Conservation (phyloP, 53 echinoderm and acorn worm species). For the Patiria pectinifera region DNA sequence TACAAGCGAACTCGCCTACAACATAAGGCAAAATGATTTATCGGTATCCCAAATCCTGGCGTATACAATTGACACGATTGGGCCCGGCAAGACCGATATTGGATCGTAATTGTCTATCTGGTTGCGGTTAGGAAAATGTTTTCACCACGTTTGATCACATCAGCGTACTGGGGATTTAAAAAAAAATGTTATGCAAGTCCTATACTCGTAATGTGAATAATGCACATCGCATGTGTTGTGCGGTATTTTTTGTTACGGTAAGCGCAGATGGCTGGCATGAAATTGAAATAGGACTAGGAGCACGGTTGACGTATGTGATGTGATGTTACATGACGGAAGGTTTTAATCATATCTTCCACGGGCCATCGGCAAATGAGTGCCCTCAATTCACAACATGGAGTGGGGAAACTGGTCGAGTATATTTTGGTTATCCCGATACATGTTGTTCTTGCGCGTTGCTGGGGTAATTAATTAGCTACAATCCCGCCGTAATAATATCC, state of each 20-base stretch:
- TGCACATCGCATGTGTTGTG: conserved; percentile 1
- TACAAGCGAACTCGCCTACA: not conserved
- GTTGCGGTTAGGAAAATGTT: conserved; percentile 26
- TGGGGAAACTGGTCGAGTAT: conserved; percentile 26
- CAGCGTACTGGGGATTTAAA: conserved; percentile 14
- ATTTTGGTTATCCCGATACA: conserved; percentile 9
- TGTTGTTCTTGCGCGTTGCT: conserved; percentile 30
- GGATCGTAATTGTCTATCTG: conserved; percentile 39
- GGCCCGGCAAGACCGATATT: conserved; percentile 1
- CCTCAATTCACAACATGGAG: not conserved
- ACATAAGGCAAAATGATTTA: not conserved
- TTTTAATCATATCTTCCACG: conserved; percentile 28
- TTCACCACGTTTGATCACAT: conserved; percentile 51
- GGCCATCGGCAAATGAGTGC: conserved; percentile 23
- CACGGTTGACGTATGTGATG: conserved; percentile 10
- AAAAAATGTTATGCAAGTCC: not conserved
- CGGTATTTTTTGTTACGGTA: not conserved
- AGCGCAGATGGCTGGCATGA: conserved; percentile 23
- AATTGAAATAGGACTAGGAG: conserved; percentile 27
- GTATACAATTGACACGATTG: conserved; percentile 21
- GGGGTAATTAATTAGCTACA: conserved; percentile 48
- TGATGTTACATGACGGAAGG: not conserved
- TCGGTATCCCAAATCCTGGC: conserved; percentile 4
- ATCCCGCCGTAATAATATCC: not conserved
- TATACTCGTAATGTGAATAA: conserved; percentile 3